Evolutionary conservation across 1,140 invertebrate species (phyloP).

Genomic region (Belonocnema kinseyi): DNA sequence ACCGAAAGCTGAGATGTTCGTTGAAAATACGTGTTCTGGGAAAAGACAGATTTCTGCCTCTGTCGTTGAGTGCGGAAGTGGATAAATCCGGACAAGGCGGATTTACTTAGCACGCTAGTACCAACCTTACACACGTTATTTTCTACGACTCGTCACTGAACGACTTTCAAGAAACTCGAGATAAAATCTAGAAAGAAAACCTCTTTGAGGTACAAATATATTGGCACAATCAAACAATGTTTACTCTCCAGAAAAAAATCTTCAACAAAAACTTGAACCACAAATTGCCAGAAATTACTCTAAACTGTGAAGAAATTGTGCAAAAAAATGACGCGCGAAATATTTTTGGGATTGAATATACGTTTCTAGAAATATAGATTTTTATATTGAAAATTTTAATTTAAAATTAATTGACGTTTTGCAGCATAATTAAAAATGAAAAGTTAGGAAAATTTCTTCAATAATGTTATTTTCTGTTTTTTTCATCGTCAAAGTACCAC

Average conservation of each 20-base stretch:
- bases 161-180: slow-evolving; percentile 4
- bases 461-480: no score
- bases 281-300: no score
- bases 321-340: no score
- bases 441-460: no score
- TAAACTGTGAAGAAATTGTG: no score
- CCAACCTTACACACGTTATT: slow-evolving; percentile 24
- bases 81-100: slow-evolving; percentile 27
- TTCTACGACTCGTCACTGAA: slow-evolving; percentile 23
- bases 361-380: no score
- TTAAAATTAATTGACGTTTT: no score
- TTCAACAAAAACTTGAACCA: no score
- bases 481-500: no score
- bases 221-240: background rate
- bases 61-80: slow-evolving; percentile 25
- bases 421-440: no score
- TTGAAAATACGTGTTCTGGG: slow-evolving; percentile 29
- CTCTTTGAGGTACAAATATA: background rate
- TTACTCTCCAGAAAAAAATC: background rate
- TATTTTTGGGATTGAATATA: no score
- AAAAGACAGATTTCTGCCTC: slow-evolving; percentile 15
- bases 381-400: no score
- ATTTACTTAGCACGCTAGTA: slow-evolving; percentile 18
- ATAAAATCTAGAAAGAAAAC: background rate
- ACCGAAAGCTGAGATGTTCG: slow-evolving; percentile 20